Base-by-base conservation (phyloP, 2,113 vertebrate genomes). In the Bujurquina vittata region DNA sequence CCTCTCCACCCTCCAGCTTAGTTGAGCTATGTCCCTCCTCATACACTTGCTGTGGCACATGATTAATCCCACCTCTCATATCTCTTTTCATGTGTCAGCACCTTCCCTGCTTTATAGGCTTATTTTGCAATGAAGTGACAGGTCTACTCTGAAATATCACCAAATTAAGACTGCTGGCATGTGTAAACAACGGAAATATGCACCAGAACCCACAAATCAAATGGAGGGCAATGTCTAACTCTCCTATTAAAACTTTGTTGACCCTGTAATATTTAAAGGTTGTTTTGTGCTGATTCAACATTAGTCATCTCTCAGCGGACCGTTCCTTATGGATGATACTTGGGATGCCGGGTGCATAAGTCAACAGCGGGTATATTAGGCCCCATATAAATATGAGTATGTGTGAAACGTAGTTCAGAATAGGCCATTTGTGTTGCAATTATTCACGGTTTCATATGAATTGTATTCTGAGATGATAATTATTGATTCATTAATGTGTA, bases 111-210 rank as follows among this genome's bases (percentile, higher is more conserved):
- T 94, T 94, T 94, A 93, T 93, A 84, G 92, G 80, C 89, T 91
- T 87, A 83, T 88, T 91, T 87, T 89, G 86, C 90, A 91, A 92
- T 84, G 62, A 92, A 91, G 81, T 93, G 93, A 94, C 94, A 93
- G 81, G 74, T 88, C 76, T n/a, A 29, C 79, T 72, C 76, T 91
- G 87, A 94, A 88, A 92, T 93, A 94, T 94, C 85, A 80, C 87
- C 90, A 91, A 91, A 94, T 93, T 93, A 93, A 92, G 89, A 93
- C 75, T 37, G 65, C 77, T 80, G 93, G 81, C 87, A 91, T 86
- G 90, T 93, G 90, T 93, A 94, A 94, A 93, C 92, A 91, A 92
- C 22, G 12, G 76, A 85, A 90, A 93, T 88, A 79, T 72, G 80
- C 80, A 86, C 77, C 55, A 37, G 87, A 79, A 88, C 33, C 67